Conservation (phyloP, 2,113 vertebrate species). For the Oplegnathus fasciatus region DNA sequence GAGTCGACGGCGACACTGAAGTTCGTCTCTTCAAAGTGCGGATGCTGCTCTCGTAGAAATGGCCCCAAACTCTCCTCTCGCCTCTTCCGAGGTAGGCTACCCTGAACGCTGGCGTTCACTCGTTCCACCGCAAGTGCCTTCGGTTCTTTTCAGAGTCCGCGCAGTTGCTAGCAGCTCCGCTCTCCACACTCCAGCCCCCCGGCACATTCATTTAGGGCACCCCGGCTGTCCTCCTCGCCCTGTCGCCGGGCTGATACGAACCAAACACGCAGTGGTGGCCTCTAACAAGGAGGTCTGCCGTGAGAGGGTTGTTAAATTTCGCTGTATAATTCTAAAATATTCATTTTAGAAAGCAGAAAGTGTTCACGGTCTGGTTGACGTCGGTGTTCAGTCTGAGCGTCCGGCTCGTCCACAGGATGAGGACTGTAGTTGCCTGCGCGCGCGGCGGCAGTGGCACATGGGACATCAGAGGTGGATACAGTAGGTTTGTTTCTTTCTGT, state of each 20-base stretch:
- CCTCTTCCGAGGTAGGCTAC: neutral
- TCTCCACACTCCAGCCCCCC: neutral
- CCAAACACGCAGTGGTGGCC: conserved; percentile 11
- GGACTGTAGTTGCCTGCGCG: conserved; percentile 47
- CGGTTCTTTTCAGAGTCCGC: neutral
- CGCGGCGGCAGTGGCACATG: conserved; percentile 51
- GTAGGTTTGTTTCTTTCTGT: neutral
- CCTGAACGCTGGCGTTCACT: neutral
- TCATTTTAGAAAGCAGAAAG: conserved; percentile 9
- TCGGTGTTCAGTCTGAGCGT: conserved; percentile 7
- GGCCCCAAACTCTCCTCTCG: conserved; percentile 28
- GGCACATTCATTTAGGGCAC: conserved; percentile 8
- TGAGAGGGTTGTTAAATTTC: neutral
- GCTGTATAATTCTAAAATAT: neutral
- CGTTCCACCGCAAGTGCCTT: neutral
- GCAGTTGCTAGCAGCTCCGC: neutral
- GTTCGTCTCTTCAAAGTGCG: conserved; percentile 56
- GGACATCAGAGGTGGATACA: conserved; percentile 46
- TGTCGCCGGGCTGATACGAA: neutral
- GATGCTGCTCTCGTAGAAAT: conserved; percentile 33
- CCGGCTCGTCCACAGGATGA: conserved; percentile 21
- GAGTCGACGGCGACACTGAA: conserved; percentile 42
- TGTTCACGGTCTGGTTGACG: neutral
- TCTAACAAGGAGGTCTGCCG: neutral
- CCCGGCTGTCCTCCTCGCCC: conserved; percentile 6